Conservation (phyloP, 2,888 invertebrate genomes). For the Steinernema hermaphroditum region DNA sequence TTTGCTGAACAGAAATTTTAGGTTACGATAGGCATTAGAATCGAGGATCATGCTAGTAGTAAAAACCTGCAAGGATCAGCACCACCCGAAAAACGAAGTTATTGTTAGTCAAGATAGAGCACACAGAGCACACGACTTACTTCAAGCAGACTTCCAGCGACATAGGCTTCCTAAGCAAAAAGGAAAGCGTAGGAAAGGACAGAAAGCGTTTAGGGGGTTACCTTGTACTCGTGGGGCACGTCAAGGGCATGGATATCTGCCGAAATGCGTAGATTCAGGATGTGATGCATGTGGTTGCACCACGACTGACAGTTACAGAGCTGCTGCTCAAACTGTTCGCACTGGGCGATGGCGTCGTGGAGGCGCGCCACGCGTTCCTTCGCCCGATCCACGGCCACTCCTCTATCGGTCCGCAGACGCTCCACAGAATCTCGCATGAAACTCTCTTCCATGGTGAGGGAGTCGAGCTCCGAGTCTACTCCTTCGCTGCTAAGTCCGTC, state of each 20-base stretch:
- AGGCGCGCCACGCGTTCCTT: slow-evolving; percentile 34
- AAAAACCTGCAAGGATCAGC: not conserved
- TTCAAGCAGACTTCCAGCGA: slow-evolving; percentile 38
- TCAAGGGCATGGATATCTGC: slow-evolving; percentile 80
- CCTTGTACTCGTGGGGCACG: slow-evolving; percentile 76
- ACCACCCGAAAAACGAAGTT: not conserved
- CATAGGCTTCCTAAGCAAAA: slow-evolving; percentile 39
- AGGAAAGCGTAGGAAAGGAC: slow-evolving; percentile 28
- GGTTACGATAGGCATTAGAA: slow-evolving; percentile 11
- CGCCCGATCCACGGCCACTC: slow-evolving; percentile 30
- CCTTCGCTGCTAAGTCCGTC: slow-evolving; percentile 39
- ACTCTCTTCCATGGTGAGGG: slow-evolving; percentile 24
- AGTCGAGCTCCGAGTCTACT: slow-evolving; percentile 34
- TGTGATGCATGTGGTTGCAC: slow-evolving; percentile 75
- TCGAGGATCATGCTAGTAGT: slow-evolving; percentile 4
- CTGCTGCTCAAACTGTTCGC: slow-evolving; percentile 69
- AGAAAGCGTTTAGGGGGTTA: slow-evolving; percentile 44
- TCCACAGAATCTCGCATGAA: slow-evolving; percentile 32
- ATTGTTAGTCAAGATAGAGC: slow-evolving; percentile 18
- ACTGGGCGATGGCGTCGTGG: slow-evolving; percentile 55
- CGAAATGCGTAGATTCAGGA: slow-evolving; percentile 76
- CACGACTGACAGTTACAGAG: slow-evolving; percentile 78
- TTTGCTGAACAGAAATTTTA: slow-evolving; percentile 40
- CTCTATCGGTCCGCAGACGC: slow-evolving; percentile 20
- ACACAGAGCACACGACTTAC: slow-evolving; percentile 38